Evolutionary conservation across 2,888 invertebrate genomes (phyloP), one percentile per base, ranked within the genome.

Genomic region (Parthenolecanium corni): DNA sequence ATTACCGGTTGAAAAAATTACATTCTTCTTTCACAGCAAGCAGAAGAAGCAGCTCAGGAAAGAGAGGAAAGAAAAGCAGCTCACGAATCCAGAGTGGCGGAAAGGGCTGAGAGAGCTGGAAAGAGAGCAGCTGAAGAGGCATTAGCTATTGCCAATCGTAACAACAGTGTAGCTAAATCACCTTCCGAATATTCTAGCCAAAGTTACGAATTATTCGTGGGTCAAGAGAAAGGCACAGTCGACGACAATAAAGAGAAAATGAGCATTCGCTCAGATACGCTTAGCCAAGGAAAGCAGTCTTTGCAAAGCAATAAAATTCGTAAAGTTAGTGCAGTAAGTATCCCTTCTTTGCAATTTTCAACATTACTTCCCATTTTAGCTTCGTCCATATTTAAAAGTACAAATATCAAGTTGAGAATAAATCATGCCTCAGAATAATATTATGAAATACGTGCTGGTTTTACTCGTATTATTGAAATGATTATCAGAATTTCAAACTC

Each of bases 251-350:
- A 87, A 76, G 89, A 89, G 75, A 86, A 89, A 76, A 91, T 91
- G 83, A 90, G 90, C 77, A 85, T 92, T 71, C 83, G 89, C 73
- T 74, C 76, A 44, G 85, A 86, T 64, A 89, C 90, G 78, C 84
- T 89, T 81, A 88, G 87, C 82, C 90, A 89, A 77, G 86, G 84
- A 74, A 74, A 71, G 66, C 65, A 64, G 24, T 65, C 65, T 52
- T 69, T 69, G 62, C 70, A 70, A 65, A 76, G 77, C 71, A 76
- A 78, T 74, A 84, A 84, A 80, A 82, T 83, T 74, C 84, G 91
- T 80, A 92, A 91, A 86, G 90, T 91, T 82, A 88, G 88, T 82
- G 85, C 88, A 83, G 87, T 88, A 84, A 87, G 86, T 86, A 79
- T 65, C 62, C 31, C 12, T 56, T 64, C 56, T 46, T 2, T 14